These are phyloP conservation scores for Enteromius unitaeniatus DNA, from an alignment of 2,797 vertebrate species.

Conservation along the genomic window DNA sequence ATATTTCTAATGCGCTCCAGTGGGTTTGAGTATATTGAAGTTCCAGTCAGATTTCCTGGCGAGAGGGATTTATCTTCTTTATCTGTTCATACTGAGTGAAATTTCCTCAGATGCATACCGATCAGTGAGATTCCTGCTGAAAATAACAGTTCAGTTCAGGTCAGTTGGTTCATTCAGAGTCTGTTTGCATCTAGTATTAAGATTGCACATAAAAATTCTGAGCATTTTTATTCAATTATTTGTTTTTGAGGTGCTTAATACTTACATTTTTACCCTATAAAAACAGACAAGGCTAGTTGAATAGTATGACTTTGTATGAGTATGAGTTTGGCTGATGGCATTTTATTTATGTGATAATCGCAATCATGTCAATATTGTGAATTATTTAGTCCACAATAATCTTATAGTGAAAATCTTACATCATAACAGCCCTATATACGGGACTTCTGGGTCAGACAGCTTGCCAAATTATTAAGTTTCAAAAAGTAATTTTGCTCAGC, in stretches of 20 bases:
- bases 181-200: not conserved
- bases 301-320: too few species aligned
- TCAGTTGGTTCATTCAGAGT: not conserved
- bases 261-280: not conserved
- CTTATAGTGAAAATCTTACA: not conserved
- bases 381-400: not conserved
- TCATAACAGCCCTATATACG: not conserved
- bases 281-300: not conserved
- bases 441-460: not conserved
- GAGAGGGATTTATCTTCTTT: slow-evolving; percentile 17
- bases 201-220: not conserved
- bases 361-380: not conserved
- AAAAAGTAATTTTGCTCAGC: not conserved
- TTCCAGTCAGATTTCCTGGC: slow-evolving; percentile 4
- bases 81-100: not conserved
- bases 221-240: not conserved
- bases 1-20: slow-evolving; percentile 33
- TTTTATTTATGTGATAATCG: not conserved
- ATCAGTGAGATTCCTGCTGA: not conserved
- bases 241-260: not conserved
- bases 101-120: not conserved
- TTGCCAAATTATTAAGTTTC: not conserved
- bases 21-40: slow-evolving; percentile 50
- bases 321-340: not conserved
- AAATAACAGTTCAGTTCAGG: not conserved